Conservation (phyloP, 2,888 invertebrate species). For the Digitonthophagus gazella region DNA sequence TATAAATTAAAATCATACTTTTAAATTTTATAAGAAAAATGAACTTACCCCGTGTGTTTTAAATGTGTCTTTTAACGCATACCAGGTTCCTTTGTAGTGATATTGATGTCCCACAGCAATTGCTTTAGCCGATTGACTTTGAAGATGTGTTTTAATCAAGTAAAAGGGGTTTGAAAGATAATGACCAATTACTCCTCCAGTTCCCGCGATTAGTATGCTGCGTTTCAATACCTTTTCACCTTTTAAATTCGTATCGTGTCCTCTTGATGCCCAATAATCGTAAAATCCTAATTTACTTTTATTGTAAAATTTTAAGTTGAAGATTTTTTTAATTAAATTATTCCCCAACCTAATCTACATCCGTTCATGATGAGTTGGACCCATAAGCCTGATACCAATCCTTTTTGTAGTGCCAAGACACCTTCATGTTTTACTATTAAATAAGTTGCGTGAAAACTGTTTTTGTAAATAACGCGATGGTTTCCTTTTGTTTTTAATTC, state of each 20-base stretch:
- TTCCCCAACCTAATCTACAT: constrained; percentile 52
- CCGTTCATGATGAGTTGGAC: constrained; percentile 72
- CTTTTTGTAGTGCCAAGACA: constrained; percentile 69
- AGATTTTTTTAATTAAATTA: not conserved
- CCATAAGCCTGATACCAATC: constrained; percentile 78
- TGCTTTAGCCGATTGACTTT: constrained; percentile 66
- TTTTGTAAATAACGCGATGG: constrained; percentile 63
- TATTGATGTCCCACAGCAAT: constrained; percentile 88
- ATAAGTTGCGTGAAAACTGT: constrained; percentile 71
- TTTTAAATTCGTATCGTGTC: constrained; percentile 42
- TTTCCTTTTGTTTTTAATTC: constrained; percentile 59
- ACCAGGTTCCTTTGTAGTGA: constrained; percentile 59
- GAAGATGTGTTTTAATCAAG: constrained; percentile 82
- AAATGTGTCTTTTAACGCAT: constrained; percentile 56
- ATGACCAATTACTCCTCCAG: constrained; percentile 69
- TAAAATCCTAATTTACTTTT: constrained; percentile 40
- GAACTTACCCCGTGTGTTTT: constrained; percentile 53
- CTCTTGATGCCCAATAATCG: constrained; percentile 40
- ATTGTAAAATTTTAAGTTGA: not conserved
- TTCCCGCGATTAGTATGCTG: constrained; percentile 56
- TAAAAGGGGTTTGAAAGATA: constrained; percentile 72
- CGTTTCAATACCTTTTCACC: constrained; percentile 54
- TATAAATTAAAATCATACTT: too few species aligned
- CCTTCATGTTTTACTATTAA: constrained; percentile 64
- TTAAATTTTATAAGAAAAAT: too few species aligned